Evolutionary conservation across 2,888 invertebrate genomes (phyloP).

Genomic region (Drosophila stalkeri): DNA sequence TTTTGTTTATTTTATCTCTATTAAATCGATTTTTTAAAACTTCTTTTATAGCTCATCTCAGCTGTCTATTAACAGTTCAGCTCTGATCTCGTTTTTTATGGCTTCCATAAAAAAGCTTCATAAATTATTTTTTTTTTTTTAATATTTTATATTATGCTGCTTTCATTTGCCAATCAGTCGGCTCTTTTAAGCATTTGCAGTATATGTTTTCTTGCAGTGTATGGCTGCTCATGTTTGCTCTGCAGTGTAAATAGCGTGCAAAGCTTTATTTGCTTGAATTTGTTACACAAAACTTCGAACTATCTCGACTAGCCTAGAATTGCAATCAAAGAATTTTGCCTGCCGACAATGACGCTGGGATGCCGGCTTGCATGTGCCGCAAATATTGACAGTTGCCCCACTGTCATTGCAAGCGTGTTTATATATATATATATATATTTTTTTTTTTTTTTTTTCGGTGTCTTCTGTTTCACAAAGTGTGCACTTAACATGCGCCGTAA

Average conservation of each 20-base stretch:
- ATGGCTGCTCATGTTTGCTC: conserved; percentile 52
- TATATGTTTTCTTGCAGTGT: conserved; percentile 9
- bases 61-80: background rate
- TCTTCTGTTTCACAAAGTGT: conserved; percentile 46
- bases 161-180: background rate
- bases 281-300: conserved; percentile 74
- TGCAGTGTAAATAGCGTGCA: conserved; percentile 68
- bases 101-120: background rate
- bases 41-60: background rate
- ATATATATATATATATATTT: too few species aligned
- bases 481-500: conserved; percentile 48
- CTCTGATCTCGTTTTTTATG: background rate
- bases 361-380: conserved; percentile 67
- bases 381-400: conserved; percentile 72
- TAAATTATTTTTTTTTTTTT: background rate
- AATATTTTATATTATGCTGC: background rate
- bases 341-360: conserved; percentile 51
- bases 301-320: conserved; percentile 53
- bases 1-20: background rate
- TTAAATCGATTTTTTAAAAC: background rate
- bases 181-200: background rate
- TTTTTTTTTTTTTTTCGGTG: conserved; percentile 22
- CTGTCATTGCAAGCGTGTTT: conserved; percentile 56
- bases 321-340: conserved; percentile 70
- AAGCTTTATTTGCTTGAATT: conserved; percentile 69